phyloP scores from a whole-genome alignment of 2,888 invertebrate genomes.

The Unio pictorum region DNA sequence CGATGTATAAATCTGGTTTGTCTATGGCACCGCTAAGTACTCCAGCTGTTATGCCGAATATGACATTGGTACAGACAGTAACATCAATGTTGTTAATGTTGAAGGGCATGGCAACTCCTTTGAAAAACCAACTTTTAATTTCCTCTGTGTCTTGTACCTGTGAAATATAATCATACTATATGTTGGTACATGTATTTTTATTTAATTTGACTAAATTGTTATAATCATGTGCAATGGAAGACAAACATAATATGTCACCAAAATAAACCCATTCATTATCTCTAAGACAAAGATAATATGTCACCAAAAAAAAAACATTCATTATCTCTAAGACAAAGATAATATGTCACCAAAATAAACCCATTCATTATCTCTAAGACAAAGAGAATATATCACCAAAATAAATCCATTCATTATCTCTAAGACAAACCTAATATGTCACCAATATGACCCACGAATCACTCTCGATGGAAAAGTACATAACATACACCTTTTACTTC shows the following conservation, averaged over 20 bases:
- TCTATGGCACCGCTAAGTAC: conserved; percentile 18
- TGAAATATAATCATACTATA: neutral
- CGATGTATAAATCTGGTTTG: conserved; percentile 14
- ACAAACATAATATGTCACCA: neutral
- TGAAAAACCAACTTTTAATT: conserved; percentile 18
- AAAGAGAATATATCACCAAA: no score
- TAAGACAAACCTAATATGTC: no score
- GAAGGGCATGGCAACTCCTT: conserved; percentile 49
- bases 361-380: no score
- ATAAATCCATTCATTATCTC: no score
- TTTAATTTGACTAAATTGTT: neutral
- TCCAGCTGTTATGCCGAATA: conserved; percentile 37
- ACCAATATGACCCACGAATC: no score
- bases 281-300: no score
- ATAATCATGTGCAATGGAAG: neutral
- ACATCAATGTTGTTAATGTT: conserved; percentile 48
- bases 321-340: neutral
- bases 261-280: no score
- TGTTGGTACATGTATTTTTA: neutral
- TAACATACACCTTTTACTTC: no score
- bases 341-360: no score
- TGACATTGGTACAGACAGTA: conserved; percentile 40
- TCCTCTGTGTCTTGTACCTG: conserved; percentile 45
- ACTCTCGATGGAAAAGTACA: no score
- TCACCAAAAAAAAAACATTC: no score